phyloP scores from a whole-genome alignment of 2,888 invertebrate genomes.

The Drosophila mimica region DNA sequence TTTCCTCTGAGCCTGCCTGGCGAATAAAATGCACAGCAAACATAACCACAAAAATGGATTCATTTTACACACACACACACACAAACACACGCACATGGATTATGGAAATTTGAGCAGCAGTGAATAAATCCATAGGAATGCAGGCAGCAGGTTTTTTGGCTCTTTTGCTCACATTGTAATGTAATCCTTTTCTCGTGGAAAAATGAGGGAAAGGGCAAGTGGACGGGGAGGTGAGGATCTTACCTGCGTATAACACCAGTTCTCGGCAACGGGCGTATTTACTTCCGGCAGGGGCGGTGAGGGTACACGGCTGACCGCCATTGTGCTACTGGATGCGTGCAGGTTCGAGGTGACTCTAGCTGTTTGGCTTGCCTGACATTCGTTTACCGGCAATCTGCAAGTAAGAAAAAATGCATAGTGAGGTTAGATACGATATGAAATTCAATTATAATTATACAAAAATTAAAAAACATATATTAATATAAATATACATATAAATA shows the following conservation, averaged over 20 bases:
- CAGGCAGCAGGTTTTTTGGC: conserved; percentile 23
- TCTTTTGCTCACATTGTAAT: conserved; percentile 38
- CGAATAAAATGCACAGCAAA: conserved; percentile 17
- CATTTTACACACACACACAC: conserved; percentile 38
- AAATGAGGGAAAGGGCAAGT: neutral
- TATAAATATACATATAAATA: neutral
- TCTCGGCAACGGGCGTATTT: conserved; percentile 99
- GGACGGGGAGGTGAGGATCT: conserved; percentile 47
- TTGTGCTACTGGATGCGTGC: conserved; percentile 93
- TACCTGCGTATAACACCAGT: conserved; percentile 99
- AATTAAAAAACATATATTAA: neutral
- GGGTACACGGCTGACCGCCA: conserved; percentile 98
- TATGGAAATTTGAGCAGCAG: conserved; percentile 56
- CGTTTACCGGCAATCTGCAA: conserved; percentile 92
- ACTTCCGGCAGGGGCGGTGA: conserved; percentile 98
- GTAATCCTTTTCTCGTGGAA: conserved; percentile 47
- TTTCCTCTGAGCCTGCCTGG: conserved; percentile 19
- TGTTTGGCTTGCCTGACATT: conserved; percentile 92
- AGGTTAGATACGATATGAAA: conserved; percentile 33
- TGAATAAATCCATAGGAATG: conserved; percentile 70
- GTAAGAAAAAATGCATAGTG: conserved; percentile 74
- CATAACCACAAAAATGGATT: conserved; percentile 56
- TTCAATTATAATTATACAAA: neutral
- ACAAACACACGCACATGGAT: conserved; percentile 19
- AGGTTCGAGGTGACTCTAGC: conserved; percentile 94